Percentiles rank a stretch among this genome's conserved stretches.
Evolutionary conservation across 2,888 invertebrate species (phyloP).

Genomic region (Nemoura dubitans): DNA sequence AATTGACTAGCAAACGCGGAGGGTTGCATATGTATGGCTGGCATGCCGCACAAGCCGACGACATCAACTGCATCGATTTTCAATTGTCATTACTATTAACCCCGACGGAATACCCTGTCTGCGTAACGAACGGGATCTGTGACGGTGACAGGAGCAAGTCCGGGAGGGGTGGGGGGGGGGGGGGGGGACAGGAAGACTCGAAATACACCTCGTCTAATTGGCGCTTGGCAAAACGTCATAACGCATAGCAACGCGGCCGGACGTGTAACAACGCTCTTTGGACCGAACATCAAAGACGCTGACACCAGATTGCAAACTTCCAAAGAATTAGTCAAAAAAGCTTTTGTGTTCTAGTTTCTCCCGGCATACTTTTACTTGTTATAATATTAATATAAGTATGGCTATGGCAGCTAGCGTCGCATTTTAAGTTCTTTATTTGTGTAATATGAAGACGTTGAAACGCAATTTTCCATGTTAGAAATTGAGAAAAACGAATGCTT

Average conservation of each 20-base stretch:
- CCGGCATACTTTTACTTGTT: not conserved
- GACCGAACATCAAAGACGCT: conserved; percentile 15
- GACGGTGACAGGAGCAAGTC: not conserved
- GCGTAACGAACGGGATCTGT: not conserved
- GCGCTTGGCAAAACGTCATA: conserved; percentile 26
- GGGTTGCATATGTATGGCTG: not conserved
- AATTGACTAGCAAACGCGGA: not conserved
- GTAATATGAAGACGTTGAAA: not conserved
- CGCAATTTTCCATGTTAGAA: not conserved
- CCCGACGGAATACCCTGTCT: too few species aligned
- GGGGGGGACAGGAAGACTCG: conserved; percentile 1
- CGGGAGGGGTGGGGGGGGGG: not conserved
- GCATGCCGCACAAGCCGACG: not conserved
- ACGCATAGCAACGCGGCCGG: not conserved
- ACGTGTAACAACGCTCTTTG: not conserved
- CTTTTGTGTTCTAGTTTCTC: not conserved
- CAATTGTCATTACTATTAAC: not conserved
- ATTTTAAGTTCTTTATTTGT: not conserved
- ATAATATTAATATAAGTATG: not conserved
- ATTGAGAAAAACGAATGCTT: not conserved
- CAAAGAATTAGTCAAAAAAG: not conserved
- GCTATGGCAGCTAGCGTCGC: not conserved
- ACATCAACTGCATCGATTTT: conserved; percentile 23
- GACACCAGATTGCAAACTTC: not conserved
- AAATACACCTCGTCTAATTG: conserved; percentile 26